Evolutionary conservation across 2,888 invertebrate genomes (phyloP).

Genomic region (Drosophila peninsularis): DNA sequence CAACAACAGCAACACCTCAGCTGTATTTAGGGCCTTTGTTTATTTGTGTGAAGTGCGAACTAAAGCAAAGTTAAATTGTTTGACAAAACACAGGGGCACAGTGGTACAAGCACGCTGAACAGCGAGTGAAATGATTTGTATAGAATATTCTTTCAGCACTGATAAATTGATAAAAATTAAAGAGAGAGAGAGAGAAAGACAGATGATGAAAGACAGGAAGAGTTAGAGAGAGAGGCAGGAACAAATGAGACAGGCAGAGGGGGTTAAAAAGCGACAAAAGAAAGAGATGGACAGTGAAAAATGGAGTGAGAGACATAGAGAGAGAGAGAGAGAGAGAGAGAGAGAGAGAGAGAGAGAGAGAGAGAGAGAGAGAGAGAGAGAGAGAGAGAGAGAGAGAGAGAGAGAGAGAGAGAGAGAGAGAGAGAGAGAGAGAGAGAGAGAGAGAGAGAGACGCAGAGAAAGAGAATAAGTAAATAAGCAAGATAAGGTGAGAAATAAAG

Average conservation of each 20-base stretch:
- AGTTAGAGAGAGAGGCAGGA: no score
- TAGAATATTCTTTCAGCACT: neutral
- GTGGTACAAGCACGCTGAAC: slow-evolving; percentile 19
- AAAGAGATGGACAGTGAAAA: neutral
- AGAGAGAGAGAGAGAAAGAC: neutral
- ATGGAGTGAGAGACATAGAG: neutral
- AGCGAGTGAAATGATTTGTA: neutral
- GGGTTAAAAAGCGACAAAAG: no score
- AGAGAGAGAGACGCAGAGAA: neutral
- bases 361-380: neutral
- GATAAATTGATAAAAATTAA: neutral
- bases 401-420: neutral
- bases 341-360: neutral
- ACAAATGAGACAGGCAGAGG: no score
- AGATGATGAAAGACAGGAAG: no score
- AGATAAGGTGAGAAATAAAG: no score
- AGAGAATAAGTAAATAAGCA: no score
- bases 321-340: no score
- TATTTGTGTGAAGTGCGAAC: slow-evolving; percentile 59
- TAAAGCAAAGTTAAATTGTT: slow-evolving; percentile 27
- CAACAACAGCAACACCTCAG: slow-evolving; percentile 43
- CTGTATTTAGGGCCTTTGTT: slow-evolving; percentile 25
- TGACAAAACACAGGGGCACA: slow-evolving; percentile 27
- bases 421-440: neutral
- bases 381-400: neutral